Evolutionary conservation across 2,113 vertebrate genomes (phyloP), one percentile per base, ranked within the genome.

Genomic region (Colinus virginianus): DNA sequence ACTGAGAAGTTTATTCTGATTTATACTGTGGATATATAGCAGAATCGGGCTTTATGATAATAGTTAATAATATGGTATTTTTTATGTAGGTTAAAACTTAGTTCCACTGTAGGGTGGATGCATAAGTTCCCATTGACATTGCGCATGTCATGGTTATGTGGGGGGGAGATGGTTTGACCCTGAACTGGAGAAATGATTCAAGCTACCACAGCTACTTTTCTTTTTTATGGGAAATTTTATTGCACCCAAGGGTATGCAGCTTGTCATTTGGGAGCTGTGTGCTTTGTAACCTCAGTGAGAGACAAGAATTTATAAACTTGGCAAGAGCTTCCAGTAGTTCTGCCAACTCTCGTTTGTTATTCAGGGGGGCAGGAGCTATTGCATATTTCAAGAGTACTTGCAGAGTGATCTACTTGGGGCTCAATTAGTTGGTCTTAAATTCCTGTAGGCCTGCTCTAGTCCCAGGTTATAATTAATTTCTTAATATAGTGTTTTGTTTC

Each of bases 401-500:
- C 74, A 71, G 88, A 64, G 67, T 88, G 53, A 86, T 87, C 88
- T 84, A 25, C 68, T 89, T 84, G 63, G 8, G 84, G 48, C 94
- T 80, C 75, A 90, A 68, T 89, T 90, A 75, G 45, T 61, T 85
- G 70, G 45, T 88, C 90, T 67, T 94, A 90, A 96, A 96, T 96
- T 93, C 38, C 28, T n/a, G 9, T 84, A 91, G 63, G 64, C 58
- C 80, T 93, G 32, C 62, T 95, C 75, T 87, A 78, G 83, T 94
- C 76, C 26, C 49, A 90, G 45, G 75, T 86, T 58, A 91, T 96
- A 93, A 90, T 10, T 93, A 86, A 66, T 26, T 82, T 93, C 95
- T 96, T 93, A 95, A 96, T 92, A 63, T 4, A 96, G 77, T 84
- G 51, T 66, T 96, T 96, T 96, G 78, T 90, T 96, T 93, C 95